These are phyloP conservation scores for Pterocles burchelli DNA, from an alignment of 2,113 vertebrate species.

Conservation along the genomic window DNA sequence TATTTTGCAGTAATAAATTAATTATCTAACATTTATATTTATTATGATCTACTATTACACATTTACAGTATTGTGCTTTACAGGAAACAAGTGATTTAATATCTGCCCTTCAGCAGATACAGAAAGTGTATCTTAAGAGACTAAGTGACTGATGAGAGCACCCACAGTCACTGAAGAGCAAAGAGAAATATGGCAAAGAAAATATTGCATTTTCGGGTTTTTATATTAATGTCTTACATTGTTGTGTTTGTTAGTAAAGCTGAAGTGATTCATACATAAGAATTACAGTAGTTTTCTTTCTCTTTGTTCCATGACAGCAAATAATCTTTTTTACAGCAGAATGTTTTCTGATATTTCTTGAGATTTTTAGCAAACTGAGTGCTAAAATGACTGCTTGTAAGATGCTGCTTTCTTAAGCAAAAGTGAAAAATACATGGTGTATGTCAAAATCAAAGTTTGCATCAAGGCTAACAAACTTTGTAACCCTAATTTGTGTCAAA, in stretches of 20 bases:
- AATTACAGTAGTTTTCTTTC: background rate
- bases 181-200: background rate
- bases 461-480: background rate
- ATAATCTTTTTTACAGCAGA: background rate
- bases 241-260: background rate
- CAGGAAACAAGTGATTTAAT: background rate
- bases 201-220: background rate
- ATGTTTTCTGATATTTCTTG: background rate
- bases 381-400: background rate
- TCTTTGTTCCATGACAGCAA: background rate
- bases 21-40: constrained; percentile 6
- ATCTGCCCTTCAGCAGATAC: background rate
- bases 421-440: background rate
- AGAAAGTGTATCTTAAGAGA: background rate
- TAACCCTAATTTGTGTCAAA: background rate
- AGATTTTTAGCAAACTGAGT: background rate
- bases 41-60: background rate
- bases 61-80: background rate
- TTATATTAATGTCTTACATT: background rate
- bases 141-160: background rate
- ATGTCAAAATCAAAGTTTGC: background rate
- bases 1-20: background rate
- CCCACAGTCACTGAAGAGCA: background rate
- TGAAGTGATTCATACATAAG: background rate
- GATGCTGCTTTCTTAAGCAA: background rate